phyloP scores from a whole-genome alignment of 2,113 vertebrate genomes.

The Pavo muticus region DNA sequence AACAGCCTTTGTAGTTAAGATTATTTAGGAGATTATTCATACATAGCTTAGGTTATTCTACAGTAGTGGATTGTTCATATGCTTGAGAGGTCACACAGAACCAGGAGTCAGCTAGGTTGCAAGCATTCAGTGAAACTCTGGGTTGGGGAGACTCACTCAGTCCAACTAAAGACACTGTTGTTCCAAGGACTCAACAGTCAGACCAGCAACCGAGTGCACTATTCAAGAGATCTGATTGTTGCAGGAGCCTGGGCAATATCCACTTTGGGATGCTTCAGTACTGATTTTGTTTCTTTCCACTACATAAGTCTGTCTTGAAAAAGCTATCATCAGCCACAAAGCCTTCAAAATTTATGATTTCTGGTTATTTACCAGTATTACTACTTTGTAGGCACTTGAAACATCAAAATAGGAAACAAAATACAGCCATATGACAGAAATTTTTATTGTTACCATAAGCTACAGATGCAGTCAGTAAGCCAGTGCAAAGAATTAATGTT shows the following conservation, averaged over 20 bases:
- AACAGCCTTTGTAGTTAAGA: not conserved
- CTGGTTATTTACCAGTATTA: not conserved
- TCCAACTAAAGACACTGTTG: not conserved
- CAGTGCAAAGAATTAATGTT: not conserved
- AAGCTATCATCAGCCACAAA: not conserved
- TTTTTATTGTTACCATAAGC: not conserved
- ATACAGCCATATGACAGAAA: not conserved
- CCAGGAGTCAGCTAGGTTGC: not conserved
- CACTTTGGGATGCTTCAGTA: not conserved
- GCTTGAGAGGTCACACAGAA: not conserved
- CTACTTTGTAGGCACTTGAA: not conserved
- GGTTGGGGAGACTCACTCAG: not conserved
- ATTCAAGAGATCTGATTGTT: not conserved
- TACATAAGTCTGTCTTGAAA: not conserved
- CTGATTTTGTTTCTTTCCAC: not conserved
- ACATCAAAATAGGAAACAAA: not conserved
- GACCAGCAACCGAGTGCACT: not conserved
- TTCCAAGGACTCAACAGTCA: not conserved
- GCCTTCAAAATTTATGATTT: not conserved
- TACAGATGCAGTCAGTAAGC: not conserved
- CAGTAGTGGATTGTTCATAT: rapidly evolving
- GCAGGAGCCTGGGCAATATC: not conserved
- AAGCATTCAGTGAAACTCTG: not conserved
- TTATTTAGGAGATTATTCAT: not conserved
- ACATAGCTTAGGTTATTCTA: not conserved